Evolutionary conservation across 35 echinoderm and acorn worm genomes (phyloP).

Genomic region (Heliocidaris tuberculata): DNA sequence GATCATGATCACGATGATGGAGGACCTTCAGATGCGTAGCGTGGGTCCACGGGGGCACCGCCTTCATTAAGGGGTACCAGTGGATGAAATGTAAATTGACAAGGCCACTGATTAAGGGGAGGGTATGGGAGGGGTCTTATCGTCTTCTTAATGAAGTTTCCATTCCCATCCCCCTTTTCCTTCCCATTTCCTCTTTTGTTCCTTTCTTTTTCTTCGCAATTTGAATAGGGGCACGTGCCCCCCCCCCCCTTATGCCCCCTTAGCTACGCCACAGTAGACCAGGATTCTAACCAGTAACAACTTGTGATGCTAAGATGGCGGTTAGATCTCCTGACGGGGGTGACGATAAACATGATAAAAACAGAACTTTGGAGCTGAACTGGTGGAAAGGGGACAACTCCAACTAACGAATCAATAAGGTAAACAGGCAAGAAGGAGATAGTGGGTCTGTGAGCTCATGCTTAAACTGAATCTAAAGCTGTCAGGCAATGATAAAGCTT

Average conservation of each 20-base stretch:
- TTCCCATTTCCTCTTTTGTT: not conserved
- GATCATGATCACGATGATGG: too few species aligned
- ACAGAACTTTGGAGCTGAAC: not conserved
- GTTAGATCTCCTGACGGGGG: not conserved
- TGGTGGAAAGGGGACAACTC: not conserved
- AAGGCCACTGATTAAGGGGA: too few species aligned
- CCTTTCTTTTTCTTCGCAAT: not conserved
- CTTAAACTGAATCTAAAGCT: conserved; percentile 12
- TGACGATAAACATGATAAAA: not conserved
- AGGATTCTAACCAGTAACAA: too few species aligned
- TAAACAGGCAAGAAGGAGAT: not conserved
- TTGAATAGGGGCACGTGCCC: not conserved
- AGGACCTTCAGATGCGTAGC: too few species aligned
- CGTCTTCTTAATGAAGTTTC: not conserved
- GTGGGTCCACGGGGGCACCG: not conserved
- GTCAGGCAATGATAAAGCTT: not conserved
- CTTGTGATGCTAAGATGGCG: not conserved
- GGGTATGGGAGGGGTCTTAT: too few species aligned
- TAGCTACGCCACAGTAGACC: not conserved
- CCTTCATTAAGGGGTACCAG: not conserved
- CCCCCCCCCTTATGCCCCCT: not conserved
- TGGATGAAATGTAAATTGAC: not conserved
- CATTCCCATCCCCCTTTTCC: not conserved
- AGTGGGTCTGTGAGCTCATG: not conserved
- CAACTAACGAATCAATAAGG: conserved; percentile 2